A percentile compares a stretch with the other conserved stretches of the same genome.
These are phyloP conservation scores for Naso thynnoides DNA, from an alignment of 2,797 vertebrate genomes.

Conservation along the genomic window DNA sequence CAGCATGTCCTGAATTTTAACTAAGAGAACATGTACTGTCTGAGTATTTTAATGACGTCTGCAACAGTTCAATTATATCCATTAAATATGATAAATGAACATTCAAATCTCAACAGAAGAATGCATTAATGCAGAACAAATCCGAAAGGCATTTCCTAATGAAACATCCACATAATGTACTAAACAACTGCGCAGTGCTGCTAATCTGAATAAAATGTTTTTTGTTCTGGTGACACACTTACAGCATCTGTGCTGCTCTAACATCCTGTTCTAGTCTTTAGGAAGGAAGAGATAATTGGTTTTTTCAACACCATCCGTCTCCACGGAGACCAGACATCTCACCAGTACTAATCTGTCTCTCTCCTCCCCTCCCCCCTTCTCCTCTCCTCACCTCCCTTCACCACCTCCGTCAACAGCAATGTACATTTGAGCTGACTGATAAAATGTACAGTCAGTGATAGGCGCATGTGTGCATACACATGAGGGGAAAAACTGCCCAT, in stretches of 20 bases:
- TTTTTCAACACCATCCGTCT: slow-evolving; percentile 78
- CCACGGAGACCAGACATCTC: slow-evolving; percentile 81
- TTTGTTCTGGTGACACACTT: slow-evolving; percentile 74
- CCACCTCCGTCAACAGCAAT: slow-evolving; percentile 66
- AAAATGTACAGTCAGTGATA: slow-evolving; percentile 60
- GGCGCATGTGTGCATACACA: background rate
- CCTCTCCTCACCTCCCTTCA: slow-evolving; percentile 60
- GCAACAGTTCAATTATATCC: slow-evolving; percentile 31
- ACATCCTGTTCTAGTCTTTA: slow-evolving; percentile 77
- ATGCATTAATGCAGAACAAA: slow-evolving; percentile 46
- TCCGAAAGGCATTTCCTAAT: slow-evolving; percentile 45
- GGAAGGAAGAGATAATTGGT: slow-evolving; percentile 79
- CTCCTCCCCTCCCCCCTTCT: slow-evolving; percentile 16
- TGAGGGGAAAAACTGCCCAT: slow-evolving; percentile 24
- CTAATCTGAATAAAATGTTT: slow-evolving; percentile 71
- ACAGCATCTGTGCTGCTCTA: slow-evolving; percentile 67
- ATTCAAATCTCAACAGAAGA: slow-evolving; percentile 29
- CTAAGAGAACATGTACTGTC: slow-evolving; percentile 15
- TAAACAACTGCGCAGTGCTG: slow-evolving; percentile 54
- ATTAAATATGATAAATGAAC: slow-evolving; percentile 46
- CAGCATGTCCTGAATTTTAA: slow-evolving; percentile 5
- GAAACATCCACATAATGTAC: slow-evolving; percentile 65
- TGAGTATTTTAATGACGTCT: slow-evolving; percentile 45
- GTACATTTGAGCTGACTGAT: slow-evolving; percentile 69
- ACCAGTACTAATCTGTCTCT: slow-evolving; percentile 68